Evolutionary conservation across 1,140 invertebrate species (phyloP), one percentile per base, ranked within the genome.

Genomic region (Nasonia giraulti): DNA sequence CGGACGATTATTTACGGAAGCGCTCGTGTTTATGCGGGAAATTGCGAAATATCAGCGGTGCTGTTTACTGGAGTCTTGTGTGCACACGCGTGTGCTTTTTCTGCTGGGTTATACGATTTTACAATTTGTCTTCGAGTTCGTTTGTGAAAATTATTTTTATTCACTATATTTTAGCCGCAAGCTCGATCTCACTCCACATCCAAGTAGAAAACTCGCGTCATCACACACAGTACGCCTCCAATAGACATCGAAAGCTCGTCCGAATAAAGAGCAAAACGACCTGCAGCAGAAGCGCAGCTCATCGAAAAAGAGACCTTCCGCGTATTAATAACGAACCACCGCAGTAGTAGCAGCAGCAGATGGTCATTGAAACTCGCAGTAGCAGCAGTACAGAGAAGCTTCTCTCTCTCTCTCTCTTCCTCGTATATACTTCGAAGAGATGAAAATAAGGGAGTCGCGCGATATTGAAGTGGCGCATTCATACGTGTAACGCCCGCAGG

Each of bases 391-490:
- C 7, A 40, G 6, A 33, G 33, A 31, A 44, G 40, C 40, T 44
- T 37, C 33, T 11, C 12, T 27, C 27, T 27, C 27, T 27, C 27
- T 27, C 27, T 27, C 27, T 27, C 1, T 33, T 33, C 37, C 12
- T n/a, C 7, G 37, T 37, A 7, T n/a, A 44, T 69, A 40, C 66
- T 31, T 20, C 23, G 17, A 71, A 33, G 27, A 81, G 27, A 73
- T 50, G 27, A 33, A 55, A 81, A 81, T 50, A 79, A 66, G 37
- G 20, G 8, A 20, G 55, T 62, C 55, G 6, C 23, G 68, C 23
- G 74, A 76, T 76, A 76, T 76, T 76, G 62, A 44, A 69, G 78
- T 68, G 14, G 50, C 69, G 69, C 69, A 81, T 81, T 81, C 80
- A 81, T 77, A 73, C 69, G 47, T 47, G 37, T 81, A 47, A 68